Evolutionary conservation across 2,888 invertebrate species (phyloP).

Genomic region (Dryadula phaetusa): DNA sequence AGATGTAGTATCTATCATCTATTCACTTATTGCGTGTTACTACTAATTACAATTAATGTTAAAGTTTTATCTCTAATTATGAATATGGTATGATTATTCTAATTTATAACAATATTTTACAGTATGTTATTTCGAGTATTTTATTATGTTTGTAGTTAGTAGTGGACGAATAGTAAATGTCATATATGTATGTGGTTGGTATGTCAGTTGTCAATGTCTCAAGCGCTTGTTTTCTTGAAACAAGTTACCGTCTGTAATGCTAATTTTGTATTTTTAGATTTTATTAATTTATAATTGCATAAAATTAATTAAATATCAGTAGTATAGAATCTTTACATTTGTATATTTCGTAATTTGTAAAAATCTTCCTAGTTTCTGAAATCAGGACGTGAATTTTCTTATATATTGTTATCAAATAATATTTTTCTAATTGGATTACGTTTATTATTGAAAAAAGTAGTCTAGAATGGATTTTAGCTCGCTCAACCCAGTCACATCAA

Average conservation of each 20-base stretch:
- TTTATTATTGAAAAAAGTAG: not conserved
- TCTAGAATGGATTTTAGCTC: slow-evolving; percentile 79
- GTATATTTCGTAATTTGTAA: not conserved
- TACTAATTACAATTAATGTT: too few relatives aligned
- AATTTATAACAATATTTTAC: too few relatives aligned
- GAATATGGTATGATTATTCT: too few relatives aligned
- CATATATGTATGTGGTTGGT: not conserved
- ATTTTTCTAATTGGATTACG: not conserved
- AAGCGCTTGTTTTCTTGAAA: not conserved
- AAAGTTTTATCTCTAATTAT: too few relatives aligned
- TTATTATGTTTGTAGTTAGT: too few relatives aligned
- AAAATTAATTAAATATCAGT: not conserved
- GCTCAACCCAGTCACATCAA: slow-evolving; percentile 75
- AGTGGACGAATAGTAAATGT: too few relatives aligned
- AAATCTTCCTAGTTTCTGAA: not conserved
- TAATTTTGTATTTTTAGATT: slow-evolving; percentile 8
- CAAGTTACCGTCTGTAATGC: not conserved
- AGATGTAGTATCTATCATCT: too few relatives aligned
- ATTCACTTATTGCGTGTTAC: too few relatives aligned
- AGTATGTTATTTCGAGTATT: too few relatives aligned
- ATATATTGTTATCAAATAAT: not conserved
- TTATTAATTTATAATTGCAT: not conserved
- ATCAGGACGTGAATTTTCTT: not conserved
- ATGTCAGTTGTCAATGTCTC: slow-evolving; percentile 1
- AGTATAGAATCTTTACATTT: not conserved